A percentile compares a stretch with the other conserved stretches of the same genome.
phyloP scores from a whole-genome alignment of 2,113 vertebrate species.

The Osmerus eperlanus region DNA sequence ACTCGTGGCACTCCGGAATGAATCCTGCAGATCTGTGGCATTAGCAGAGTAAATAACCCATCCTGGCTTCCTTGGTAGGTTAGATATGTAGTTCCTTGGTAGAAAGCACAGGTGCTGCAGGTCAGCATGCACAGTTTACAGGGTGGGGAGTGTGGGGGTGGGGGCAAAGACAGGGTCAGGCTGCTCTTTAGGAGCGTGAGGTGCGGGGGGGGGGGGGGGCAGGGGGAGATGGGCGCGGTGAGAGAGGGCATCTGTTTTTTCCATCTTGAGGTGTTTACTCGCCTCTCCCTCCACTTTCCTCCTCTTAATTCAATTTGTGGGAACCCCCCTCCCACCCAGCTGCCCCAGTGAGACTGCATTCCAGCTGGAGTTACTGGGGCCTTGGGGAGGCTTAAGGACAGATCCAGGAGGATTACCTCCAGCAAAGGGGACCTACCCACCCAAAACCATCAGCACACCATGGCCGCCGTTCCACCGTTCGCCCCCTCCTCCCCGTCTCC shows the following conservation, averaged over 20 bases:
- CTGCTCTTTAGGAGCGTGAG: conserved; percentile 51
- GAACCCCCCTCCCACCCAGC: conserved; percentile 56
- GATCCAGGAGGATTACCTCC: conserved; percentile 67
- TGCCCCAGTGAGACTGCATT: conserved; percentile 56
- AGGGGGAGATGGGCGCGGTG: conserved; percentile 60
- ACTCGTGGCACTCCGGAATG: too few relatives aligned
- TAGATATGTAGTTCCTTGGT: too few relatives aligned
- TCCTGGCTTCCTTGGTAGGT: not conserved
- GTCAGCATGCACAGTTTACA: not conserved
- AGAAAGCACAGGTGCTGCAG: conserved; percentile 9
- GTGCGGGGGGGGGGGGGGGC: too few relatives aligned
- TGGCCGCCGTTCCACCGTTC: conserved; percentile 26
- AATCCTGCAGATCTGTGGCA: not conserved
- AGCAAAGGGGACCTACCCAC: conserved; percentile 37
- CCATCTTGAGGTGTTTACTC: conserved; percentile 77
- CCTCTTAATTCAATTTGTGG: conserved; percentile 57
- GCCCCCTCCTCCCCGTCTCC: conserved; percentile 16
- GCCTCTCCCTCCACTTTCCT: conserved; percentile 64
- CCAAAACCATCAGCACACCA: conserved; percentile 47
- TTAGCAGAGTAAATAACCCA: not conserved
- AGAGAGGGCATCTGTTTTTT: conserved; percentile 82
- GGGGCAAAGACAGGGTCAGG: conserved; percentile 23
- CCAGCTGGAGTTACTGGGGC: conserved; percentile 61
- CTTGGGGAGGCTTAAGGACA: conserved; percentile 48
- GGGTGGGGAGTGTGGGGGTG: not conserved